Evolutionary conservation across 1,140 invertebrate species (phyloP).

Genomic region (Ips nitidus): DNA sequence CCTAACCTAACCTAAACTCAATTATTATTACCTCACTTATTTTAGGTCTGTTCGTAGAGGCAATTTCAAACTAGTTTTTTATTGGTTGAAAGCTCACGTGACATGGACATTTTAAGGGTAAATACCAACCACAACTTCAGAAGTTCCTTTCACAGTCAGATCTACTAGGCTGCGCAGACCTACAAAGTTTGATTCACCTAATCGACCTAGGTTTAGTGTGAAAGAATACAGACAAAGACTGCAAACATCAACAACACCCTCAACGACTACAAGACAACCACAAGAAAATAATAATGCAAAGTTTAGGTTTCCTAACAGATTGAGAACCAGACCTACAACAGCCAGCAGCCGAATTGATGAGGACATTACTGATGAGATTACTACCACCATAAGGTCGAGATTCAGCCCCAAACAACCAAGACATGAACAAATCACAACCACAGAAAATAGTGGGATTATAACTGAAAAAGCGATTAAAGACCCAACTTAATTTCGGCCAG

Average conservation of each 20-base stretch:
- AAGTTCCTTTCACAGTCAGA: slow-evolving; percentile 44
- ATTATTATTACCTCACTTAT: too few relatives aligned
- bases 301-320: slow-evolving; percentile 50
- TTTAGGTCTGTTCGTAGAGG: too few relatives aligned
- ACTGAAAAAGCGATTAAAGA: slow-evolving; percentile 44
- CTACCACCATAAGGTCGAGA: slow-evolving; percentile 51
- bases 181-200: slow-evolving; percentile 47
- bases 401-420: slow-evolving; percentile 49
- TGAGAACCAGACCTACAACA: slow-evolving; percentile 32
- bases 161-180: slow-evolving; percentile 48
- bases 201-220: slow-evolving; percentile 60
- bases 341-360: slow-evolving; percentile 27
- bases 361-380: slow-evolving; percentile 43
- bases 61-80: too few relatives aligned
- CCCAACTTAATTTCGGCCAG: slow-evolving; percentile 47
- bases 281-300: slow-evolving; percentile 43
- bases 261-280: slow-evolving; percentile 51
- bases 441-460: slow-evolving; percentile 29
- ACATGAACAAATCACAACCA: slow-evolving; percentile 31
- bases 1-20: too few relatives aligned
- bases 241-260: slow-evolving; percentile 55
- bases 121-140: slow-evolving; percentile 7
- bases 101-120: too few relatives aligned
- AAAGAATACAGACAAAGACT: slow-evolving; percentile 59
- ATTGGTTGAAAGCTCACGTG: too few relatives aligned